phyloP scores from a whole-genome alignment of 2,888 invertebrate genomes.

The Perizoma flavofasciatum region DNA sequence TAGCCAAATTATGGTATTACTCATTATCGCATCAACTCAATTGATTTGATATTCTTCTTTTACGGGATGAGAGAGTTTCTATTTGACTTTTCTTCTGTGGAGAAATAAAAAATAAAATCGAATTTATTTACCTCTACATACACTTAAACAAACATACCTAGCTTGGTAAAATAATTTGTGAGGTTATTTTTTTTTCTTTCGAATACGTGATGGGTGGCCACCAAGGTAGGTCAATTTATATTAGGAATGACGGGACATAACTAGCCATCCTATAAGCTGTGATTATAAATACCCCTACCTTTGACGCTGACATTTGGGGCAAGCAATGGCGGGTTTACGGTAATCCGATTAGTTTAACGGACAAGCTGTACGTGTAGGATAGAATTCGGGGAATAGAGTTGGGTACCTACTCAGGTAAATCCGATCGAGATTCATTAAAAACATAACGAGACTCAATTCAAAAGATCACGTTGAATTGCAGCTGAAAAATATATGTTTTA shows the following conservation, averaged over 20 bases:
- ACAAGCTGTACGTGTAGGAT: conserved; percentile 25
- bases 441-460: conserved; percentile 24
- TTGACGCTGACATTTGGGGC: conserved; percentile 52
- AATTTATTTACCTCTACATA: too few relatives aligned
- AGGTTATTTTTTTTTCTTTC: too few relatives aligned
- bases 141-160: too few relatives aligned
- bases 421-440: conserved; percentile 27
- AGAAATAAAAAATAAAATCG: too few relatives aligned
- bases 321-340: conserved; percentile 54
- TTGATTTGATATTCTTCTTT: too few relatives aligned
- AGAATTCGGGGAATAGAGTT: conserved; percentile 16
- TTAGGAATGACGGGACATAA: conserved; percentile 17
- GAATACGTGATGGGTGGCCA: too few relatives aligned
- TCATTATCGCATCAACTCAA: too few relatives aligned
- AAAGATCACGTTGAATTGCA: conserved; percentile 14
- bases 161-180: too few relatives aligned
- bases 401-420: conserved; percentile 8
- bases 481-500: conserved; percentile 5
- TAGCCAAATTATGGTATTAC: too few relatives aligned
- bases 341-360: conserved; percentile 59
- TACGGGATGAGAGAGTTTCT: too few relatives aligned
- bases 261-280: conserved; percentile 17
- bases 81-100: too few relatives aligned
- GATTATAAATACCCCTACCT: conserved; percentile 18
- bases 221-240: background rate